phyloP scores from a whole-genome alignment of 1,140 invertebrate genomes.

The Drosophila orena region DNA sequence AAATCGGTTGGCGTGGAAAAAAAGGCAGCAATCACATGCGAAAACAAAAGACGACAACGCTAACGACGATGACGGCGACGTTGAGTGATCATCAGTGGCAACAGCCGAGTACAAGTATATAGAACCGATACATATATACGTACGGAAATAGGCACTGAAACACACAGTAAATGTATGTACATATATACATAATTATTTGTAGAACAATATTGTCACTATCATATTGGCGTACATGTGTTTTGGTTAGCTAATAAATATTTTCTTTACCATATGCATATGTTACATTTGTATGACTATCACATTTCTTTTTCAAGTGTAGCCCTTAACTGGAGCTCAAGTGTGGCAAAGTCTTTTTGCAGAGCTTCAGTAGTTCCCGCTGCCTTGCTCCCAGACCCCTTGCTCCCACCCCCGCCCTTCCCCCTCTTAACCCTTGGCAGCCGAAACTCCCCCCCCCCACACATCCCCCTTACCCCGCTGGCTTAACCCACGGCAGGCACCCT shows the following conservation, averaged over 20 bases:
- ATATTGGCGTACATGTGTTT: too few relatives aligned
- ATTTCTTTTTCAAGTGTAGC: neutral
- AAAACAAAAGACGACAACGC: constrained; percentile 53
- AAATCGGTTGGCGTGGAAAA: constrained; percentile 25
- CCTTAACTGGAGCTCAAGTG: constrained; percentile 55
- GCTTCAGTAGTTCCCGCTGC: constrained; percentile 76
- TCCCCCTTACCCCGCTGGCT: neutral
- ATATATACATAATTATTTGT: too few relatives aligned
- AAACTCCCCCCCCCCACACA: neutral
- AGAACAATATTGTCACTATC: too few relatives aligned
- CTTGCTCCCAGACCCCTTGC: constrained; percentile 24
- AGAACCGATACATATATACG: constrained; percentile 26
- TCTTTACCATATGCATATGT: too few relatives aligned
- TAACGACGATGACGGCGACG: constrained; percentile 58
- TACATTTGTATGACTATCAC: too few relatives aligned
- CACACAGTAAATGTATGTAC: neutral
- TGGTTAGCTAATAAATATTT: too few relatives aligned
- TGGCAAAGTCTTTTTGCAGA: constrained; percentile 76
- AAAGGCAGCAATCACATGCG: constrained; percentile 47
- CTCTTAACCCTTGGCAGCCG: constrained; percentile 20
- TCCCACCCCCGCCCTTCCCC: neutral
- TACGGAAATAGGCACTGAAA: constrained; percentile 7
- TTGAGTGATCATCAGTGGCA: constrained; percentile 64
- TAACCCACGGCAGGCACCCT: constrained; percentile 21
- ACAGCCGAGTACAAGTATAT: constrained; percentile 8